phyloP scores from a whole-genome alignment of 1,140 invertebrate genomes.

The Danaus melanippus region DNA sequence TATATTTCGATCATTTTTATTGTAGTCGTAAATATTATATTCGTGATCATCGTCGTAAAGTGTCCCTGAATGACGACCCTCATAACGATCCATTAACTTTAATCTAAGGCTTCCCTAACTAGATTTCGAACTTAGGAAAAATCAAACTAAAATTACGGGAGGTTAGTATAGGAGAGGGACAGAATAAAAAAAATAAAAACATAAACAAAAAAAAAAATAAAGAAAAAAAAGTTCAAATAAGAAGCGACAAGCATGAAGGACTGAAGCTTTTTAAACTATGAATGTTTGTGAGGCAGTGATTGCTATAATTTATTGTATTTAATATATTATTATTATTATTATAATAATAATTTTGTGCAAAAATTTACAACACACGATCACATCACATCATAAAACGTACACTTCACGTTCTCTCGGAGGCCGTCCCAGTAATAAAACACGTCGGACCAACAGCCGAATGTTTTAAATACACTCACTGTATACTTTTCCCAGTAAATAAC shows the following conservation, averaged over 20 bases:
- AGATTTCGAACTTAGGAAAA: conserved; percentile 26
- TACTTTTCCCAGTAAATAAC: too few relatives aligned
- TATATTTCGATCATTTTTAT: conserved; percentile 6
- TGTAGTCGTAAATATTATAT: conserved; percentile 19
- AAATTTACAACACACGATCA: conserved; percentile 3
- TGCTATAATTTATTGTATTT: conserved; percentile 50
- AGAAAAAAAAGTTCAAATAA: conserved; percentile 23
- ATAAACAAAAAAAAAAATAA: conserved; percentile 37
- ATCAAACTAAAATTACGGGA: conserved; percentile 34
- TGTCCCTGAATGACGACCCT: conserved; percentile 22
- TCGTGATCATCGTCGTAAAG: too few relatives aligned
- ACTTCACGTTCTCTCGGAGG: too few relatives aligned
- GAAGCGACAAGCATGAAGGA: conserved; percentile 65
- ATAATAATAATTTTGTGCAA: conserved; percentile 18
- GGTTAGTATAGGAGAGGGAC: conserved; percentile 46
- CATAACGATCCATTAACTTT: conserved; percentile 25
- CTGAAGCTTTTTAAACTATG: conserved; percentile 67
- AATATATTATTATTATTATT: conserved; percentile 16
- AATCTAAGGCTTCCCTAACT: conserved; percentile 19
- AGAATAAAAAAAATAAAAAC: conserved; percentile 43
- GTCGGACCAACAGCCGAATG: too few relatives aligned
- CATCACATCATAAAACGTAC: too few relatives aligned
- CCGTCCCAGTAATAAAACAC: too few relatives aligned
- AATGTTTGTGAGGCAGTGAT: conserved; percentile 71
- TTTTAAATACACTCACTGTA: too few relatives aligned